Conservation (phyloP, 2,113 vertebrate genomes). For the Sapayoa aenigma region DNA sequence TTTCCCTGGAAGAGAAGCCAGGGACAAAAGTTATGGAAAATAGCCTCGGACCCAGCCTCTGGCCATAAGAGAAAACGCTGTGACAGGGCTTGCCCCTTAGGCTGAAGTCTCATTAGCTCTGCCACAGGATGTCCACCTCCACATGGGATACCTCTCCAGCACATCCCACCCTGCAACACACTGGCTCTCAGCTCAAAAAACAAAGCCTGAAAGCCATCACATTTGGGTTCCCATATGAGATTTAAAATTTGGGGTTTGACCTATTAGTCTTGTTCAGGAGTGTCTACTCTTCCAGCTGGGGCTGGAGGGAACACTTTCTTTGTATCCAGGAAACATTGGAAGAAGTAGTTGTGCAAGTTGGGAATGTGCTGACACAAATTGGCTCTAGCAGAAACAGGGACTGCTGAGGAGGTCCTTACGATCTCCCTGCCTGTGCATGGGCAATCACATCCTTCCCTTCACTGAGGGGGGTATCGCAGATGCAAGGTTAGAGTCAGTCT, state of each 20-base stretch:
- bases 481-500: background rate
- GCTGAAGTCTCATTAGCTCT: background rate
- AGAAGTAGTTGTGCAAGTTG: background rate
- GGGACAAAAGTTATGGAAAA: background rate
- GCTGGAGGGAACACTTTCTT: background rate
- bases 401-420: background rate
- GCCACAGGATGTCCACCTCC: background rate
- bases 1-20: background rate
- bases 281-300: background rate
- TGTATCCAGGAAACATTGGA: background rate
- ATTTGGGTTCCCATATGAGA: background rate
- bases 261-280: background rate
- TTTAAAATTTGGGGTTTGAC: background rate
- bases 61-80: background rate
- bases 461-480: background rate
- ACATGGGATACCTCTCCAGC: accelerated
- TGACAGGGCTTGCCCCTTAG: accelerated
- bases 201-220: background rate
- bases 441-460: background rate
- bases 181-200: background rate
- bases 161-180: background rate
- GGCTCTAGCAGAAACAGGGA: accelerated
- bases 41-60: background rate
- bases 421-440: background rate
- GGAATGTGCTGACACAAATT: background rate